These are phyloP conservation scores for Anarsia innoxiella DNA, from an alignment of 2,888 invertebrate species.

Conservation along the genomic window DNA sequence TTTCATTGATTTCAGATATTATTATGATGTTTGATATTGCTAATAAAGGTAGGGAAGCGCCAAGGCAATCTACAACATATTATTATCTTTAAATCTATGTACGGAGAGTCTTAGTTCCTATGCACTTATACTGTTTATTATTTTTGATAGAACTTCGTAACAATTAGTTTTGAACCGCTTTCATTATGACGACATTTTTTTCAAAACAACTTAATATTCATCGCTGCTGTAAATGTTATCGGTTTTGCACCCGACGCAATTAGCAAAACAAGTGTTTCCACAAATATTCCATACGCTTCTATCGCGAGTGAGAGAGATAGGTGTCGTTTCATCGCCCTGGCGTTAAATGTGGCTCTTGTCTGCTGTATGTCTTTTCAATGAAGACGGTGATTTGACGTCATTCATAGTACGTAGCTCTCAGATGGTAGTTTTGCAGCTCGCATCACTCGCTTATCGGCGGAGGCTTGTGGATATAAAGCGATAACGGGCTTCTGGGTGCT, in stretches of 20 bases:
- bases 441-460: slow-evolving; percentile 51
- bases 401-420: slow-evolving; percentile 75
- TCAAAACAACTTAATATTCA: slow-evolving; percentile 30
- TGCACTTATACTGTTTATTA: no score
- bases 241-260: slow-evolving; percentile 61
- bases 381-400: slow-evolving; percentile 57
- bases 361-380: slow-evolving; percentile 55
- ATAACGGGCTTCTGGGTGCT: slow-evolving; percentile 47
- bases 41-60: no score
- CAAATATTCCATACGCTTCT: slow-evolving; percentile 70
- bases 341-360: slow-evolving; percentile 47
- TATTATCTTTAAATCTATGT: no score
- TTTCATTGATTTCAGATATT: no score
- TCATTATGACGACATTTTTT: slow-evolving; percentile 12
- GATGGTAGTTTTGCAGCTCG: slow-evolving; percentile 69
- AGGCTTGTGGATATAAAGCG: slow-evolving; percentile 65
- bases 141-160: no score
- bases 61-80: no score
- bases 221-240: slow-evolving; percentile 34
- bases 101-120: no score
- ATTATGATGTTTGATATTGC: no score
- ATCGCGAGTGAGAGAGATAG: slow-evolving; percentile 63
- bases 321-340: slow-evolving; percentile 44
- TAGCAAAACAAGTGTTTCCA: slow-evolving; percentile 68
- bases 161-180: no score